Conservation (phyloP, 1,140 invertebrate genomes). For the Orchesella cincta region DNA sequence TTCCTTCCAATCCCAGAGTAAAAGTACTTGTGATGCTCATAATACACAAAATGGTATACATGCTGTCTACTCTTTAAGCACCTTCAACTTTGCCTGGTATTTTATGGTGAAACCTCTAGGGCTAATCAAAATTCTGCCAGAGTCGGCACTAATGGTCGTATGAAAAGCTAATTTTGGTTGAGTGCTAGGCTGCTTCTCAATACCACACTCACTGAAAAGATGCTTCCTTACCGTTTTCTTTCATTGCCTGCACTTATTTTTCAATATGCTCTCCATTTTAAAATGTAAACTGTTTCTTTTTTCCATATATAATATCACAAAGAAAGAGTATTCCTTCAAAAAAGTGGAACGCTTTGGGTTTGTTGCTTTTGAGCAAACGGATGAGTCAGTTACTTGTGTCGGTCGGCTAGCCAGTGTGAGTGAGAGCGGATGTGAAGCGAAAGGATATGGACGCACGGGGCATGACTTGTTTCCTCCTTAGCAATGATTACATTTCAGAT, state of each 20-base stretch:
- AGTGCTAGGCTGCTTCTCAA: not conserved
- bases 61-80: no score
- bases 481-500: slow-evolving; percentile 10
- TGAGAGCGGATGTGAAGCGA: slow-evolving; percentile 9
- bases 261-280: no score
- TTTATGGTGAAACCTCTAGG: no score
- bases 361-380: no score
- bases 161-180: slow-evolving; percentile 1
- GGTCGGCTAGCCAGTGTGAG: not conserved
- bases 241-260: no score
- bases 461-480: not conserved
- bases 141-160: not conserved
- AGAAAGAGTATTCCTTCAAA: no score
- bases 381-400: not conserved
- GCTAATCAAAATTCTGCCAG: slow-evolving; percentile 27
- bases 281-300: no score
- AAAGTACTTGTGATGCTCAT: no score
- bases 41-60: no score
- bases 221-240: not conserved
- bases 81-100: not conserved
- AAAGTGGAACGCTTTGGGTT: no score
- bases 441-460: slow-evolving; percentile 13
- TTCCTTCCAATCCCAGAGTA: no score
- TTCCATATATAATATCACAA: no score
- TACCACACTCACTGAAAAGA: not conserved